Evolutionary conservation across 1,140 invertebrate species (phyloP).

Genomic region (Drosophila repletoides): DNA sequence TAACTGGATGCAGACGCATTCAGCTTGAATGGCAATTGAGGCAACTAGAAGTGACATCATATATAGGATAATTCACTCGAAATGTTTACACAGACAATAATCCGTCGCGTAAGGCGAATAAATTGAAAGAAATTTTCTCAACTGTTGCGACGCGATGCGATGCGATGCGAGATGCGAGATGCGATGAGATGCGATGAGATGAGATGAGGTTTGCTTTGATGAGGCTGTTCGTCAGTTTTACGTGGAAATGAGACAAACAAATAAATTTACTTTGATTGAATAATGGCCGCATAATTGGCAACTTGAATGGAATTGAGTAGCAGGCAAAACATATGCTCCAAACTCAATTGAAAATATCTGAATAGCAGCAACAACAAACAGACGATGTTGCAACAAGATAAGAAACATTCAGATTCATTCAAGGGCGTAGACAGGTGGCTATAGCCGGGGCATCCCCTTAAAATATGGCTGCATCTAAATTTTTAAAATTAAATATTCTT

Average conservation of each 20-base stretch:
- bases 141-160: conserved; percentile 16
- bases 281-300: conserved; percentile 82
- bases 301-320: conserved; percentile 83
- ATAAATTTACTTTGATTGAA: conserved; percentile 82
- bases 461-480: too few relatives aligned
- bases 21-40: conserved; percentile 59
- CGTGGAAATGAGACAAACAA: conserved; percentile 81
- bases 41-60: conserved; percentile 69
- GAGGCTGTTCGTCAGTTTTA: conserved; percentile 47
- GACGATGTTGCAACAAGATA: conserved; percentile 11
- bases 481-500: too few relatives aligned
- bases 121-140: conserved; percentile 57
- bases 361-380: conserved; percentile 28
- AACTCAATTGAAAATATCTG: conserved; percentile 60
- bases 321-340: conserved; percentile 67
- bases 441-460: too few relatives aligned
- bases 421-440: too few relatives aligned
- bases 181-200: too few relatives aligned
- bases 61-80: conserved; percentile 66
- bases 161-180: too few relatives aligned
- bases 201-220: too few relatives aligned
- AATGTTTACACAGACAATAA: conserved; percentile 70
- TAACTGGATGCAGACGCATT: conserved; percentile 18
- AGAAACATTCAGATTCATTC: neutral
- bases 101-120: conserved; percentile 72